Base-by-base conservation (phyloP, 2,797 vertebrate genomes). In the Chloroceryle inda region DNA sequence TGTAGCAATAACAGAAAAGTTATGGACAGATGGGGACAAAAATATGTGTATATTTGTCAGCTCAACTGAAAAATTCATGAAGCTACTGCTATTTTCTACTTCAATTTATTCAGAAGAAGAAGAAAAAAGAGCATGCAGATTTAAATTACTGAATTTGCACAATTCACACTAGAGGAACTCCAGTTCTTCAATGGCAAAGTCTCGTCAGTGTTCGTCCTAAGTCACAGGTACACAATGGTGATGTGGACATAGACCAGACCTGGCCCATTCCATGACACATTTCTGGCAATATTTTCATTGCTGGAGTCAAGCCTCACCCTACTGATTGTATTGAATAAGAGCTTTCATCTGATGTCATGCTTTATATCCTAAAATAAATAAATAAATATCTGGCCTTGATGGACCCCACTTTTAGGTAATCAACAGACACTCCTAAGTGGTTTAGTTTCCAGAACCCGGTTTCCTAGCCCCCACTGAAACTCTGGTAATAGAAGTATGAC, bases 401-500 rank as follows among this genome's bases (percentile, higher is more conserved):
- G 2, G 0, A 75, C 58, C 88, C 49, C 14, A 75, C 45, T 69
- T 56, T 74, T 26, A 89, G 40, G 37, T 33, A 95, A 49, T 76
- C 72, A 78, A 37, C 49, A 91, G 31, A 45, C 20, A 59, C 14
- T 38, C 55, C 40, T 14, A 22, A 64, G 29, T 20, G 17, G 11
- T 59, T 94, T 67, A 11, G 13, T 91, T 89, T 85, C 63, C 47
- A 52, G 31, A 77, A 55, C 58, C 62, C 53, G 29, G 11, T 50
- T 85, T 87, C 49, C 78, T 78, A 63, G 12, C 16, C 63, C n/a
- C 21, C 29, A 35, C 37, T 45, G 61, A 74, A 88, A 77, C 59
- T 61, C 78, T 67, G 26, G 52, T 80, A 85, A 89, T 20, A 78
- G 72, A 94, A 91, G 71, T 49, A 61, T 74, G 85, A 82, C 82